Base-by-base conservation (phyloP, 1,140 invertebrate species). In the Drosophila mauritiana region DNA sequence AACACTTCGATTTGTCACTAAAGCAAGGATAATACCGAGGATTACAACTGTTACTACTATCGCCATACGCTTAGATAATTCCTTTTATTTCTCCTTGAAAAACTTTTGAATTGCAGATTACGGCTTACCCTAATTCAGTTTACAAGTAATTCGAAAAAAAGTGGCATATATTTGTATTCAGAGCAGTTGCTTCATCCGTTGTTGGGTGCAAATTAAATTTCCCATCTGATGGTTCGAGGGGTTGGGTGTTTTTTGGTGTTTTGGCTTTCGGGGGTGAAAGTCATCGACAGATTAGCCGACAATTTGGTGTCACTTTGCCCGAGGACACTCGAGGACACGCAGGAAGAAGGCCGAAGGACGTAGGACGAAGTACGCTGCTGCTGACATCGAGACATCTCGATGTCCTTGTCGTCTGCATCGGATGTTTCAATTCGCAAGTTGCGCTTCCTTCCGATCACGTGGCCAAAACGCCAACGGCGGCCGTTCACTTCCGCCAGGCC, bases 341-440 rank as follows among this genome's bases (percentile, higher is more conserved):
- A 39, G 61, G 48, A 68, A 22, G 63, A 3, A 22, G 48, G 42
- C 8, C 37, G 15, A 17, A 20, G 57, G 2, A 36, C 37, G 62
- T 2, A 15, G 46, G 15, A 22, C 40, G 42, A 20, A n/a, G 49
- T 27, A 49, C 17, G 39, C 65, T 61, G 70, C 36, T 22, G 27
- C n/a, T 63, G 72, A 52, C 72, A 73, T 31, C 48, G 48, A 34
- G 27, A 34, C 43, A 25, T 46, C 43, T 11, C 17, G 43, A 46
- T 25, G 34, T 42, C 39, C 31, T 54, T 45, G 64, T 58, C 45
- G 79, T 82, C 83, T 73, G 84, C 69, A 81, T 74, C 84, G 84
- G 84, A 89, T 90, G 84, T 89, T 90, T 89, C 84, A 89, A 89
- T 89, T 89, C 84, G 84, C 84, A 89, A 89, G 84, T 84, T 72